phyloP scores from a whole-genome alignment of 2,888 invertebrate species.

The Polymixis flavicincta region DNA sequence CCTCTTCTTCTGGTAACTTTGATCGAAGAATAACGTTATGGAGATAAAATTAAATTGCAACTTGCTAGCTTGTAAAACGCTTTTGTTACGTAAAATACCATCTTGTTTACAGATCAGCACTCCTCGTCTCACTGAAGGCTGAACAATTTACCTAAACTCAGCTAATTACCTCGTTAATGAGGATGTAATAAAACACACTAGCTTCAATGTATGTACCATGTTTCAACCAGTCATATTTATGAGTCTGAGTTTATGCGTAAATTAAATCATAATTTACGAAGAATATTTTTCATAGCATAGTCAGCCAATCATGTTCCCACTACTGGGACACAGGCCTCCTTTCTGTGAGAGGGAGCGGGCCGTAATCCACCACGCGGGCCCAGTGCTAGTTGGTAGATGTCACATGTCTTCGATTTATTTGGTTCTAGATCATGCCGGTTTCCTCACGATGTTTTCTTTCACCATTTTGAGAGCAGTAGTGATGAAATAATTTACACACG shows the following conservation, averaged over 20 bases:
- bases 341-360: too few relatives aligned
- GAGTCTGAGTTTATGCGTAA: constrained; percentile 34
- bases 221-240: constrained; percentile 61
- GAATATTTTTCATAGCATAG: not conserved
- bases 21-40: not conserved
- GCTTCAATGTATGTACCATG: constrained; percentile 70
- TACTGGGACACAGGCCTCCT: too few relatives aligned
- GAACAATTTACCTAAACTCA: constrained; percentile 76
- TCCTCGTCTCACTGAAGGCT: constrained; percentile 74
- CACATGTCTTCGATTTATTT: too few relatives aligned
- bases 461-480: too few relatives aligned
- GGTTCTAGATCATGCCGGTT: too few relatives aligned
- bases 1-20: not conserved
- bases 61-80: not conserved
- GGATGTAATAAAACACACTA: constrained; percentile 80
- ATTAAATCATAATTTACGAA: not conserved
- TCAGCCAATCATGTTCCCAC: too few relatives aligned
- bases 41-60: not conserved
- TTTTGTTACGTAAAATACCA: constrained; percentile 34
- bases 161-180: constrained; percentile 85
- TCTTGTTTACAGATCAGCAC: constrained; percentile 71
- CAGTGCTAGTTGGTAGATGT: too few relatives aligned
- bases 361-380: too few relatives aligned
- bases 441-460: too few relatives aligned
- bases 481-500: too few relatives aligned